Evolutionary conservation across 1,140 invertebrate genomes (phyloP), one percentile per base, ranked within the genome.

Genomic region (Temnothorax curvispinosus): DNA sequence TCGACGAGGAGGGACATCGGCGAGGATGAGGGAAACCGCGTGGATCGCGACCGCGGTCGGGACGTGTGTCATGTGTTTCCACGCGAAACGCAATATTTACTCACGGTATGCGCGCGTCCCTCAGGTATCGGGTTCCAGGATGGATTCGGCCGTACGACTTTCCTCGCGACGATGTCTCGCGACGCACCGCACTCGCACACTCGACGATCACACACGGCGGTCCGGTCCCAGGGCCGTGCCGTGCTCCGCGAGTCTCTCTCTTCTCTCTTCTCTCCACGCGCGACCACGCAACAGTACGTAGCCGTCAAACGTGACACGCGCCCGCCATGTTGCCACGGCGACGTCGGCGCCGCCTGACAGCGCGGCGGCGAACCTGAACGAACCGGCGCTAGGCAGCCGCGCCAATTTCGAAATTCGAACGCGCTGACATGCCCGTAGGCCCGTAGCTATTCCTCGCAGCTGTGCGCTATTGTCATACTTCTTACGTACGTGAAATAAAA

Each of bases 281-380:
- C 84, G 87, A 88, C 76, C 91, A 90, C 76, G 60, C 76, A 78
- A 92, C 91, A 60, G 85, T 27, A 9, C 47, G 47, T 87, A 88
- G 75, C 90, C 91, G 91, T 92, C 91, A 92, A 92, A 92, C 89
- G 87, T 86, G 91, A 92, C 87, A 91, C 86, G 78, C 90, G 72
- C 74, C 87, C 85, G 92, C 92, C 92, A 93, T 93, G 82, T 93
- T 93, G 90, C 77, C 58, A 86, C 74, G 52, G 35, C 65, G 67
- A 11, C 27, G 21, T 11, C 5, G 0, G 47, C 85, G 90, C 41
- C 78, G 27, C 21, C 41, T 1, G 47, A 3, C 13, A 15, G 52
- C 47, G 38, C n/a, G 0, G 2, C 54, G 0, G 11, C 18, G 13
- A 72, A 60, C 5, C 21, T 27, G 27, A 1, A 1, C 27, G 27